Percentiles rank a stretch among this genome's conserved stretches.
phyloP scores from a whole-genome alignment of 37 sponge, comb jelly and placozoan genomes.

The Crambe crambe region DNA sequence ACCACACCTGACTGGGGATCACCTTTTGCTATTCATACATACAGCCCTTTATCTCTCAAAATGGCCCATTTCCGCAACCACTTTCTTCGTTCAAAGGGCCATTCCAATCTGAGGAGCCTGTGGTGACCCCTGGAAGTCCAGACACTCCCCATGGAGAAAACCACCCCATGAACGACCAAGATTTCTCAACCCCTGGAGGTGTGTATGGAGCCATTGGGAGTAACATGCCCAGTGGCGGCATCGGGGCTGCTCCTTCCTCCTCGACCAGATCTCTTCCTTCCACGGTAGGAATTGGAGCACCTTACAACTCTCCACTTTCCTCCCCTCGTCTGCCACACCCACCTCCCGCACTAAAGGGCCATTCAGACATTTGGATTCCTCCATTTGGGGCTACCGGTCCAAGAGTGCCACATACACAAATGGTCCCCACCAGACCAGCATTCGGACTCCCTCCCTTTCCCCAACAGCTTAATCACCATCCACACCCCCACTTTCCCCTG shows the following conservation, averaged over 20 bases:
- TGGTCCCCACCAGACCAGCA: background rate
- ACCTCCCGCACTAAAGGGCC: background rate
- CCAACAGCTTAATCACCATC: background rate
- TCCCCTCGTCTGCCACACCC: conserved; percentile 9
- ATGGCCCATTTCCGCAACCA: background rate
- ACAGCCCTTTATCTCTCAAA: too few relatives aligned
- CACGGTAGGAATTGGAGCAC: background rate
- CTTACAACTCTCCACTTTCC: conserved; percentile 2
- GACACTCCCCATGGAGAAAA: conserved; percentile 41
- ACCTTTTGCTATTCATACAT: background rate
- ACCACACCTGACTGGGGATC: background rate
- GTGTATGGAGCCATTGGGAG: conserved; percentile 52
- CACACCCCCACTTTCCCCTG: background rate
- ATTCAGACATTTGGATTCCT: conserved; percentile 6
- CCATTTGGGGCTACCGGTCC: background rate
- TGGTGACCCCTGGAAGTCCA: conserved; percentile 4
- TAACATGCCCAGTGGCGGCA: background rate
- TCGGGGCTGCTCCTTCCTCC: background rate
- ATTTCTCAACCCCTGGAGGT: conserved; percentile 12
- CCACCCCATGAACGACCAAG: conserved; percentile 13
- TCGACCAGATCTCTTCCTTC: background rate
- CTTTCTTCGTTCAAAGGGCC: background rate
- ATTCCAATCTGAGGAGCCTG: conserved; percentile 14
- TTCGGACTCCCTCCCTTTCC: background rate
- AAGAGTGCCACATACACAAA: background rate